phyloP scores from a whole-genome alignment of 2,888 invertebrate species.

The Zaprionus lineosus region DNA sequence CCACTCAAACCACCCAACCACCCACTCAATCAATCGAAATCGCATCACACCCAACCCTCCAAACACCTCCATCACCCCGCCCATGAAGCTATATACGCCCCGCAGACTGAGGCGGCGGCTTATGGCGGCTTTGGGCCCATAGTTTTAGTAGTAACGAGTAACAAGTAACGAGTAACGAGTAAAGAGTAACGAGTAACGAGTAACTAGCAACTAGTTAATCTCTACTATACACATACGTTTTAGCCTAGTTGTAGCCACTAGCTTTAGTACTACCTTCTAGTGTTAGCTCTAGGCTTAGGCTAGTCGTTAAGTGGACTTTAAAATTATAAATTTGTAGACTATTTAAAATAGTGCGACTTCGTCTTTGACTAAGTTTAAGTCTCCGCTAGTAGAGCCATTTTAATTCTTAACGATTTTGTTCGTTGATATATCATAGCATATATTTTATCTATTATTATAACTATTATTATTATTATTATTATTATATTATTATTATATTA shows the following conservation, averaged over 20 bases:
- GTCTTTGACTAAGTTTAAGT: conserved; percentile 50
- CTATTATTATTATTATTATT: neutral
- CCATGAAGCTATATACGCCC: no score
- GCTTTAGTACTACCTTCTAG: conserved; percentile 44
- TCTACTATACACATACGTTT: conserved; percentile 26
- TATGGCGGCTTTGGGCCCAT: no score
- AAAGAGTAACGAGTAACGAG: no score
- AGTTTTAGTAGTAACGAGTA: no score
- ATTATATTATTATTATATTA: conserved; percentile 17
- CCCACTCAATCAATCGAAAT: no score
- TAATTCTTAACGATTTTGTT: no score
- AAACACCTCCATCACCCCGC: no score
- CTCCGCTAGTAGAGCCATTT: conserved; percentile 32
- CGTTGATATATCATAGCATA: no score
- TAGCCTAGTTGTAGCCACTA: conserved; percentile 49
- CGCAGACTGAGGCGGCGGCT: no score
- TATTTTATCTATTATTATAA: conserved; percentile 1
- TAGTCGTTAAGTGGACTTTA: conserved; percentile 75
- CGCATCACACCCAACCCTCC: conserved; percentile 1
- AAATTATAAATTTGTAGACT: conserved; percentile 74
- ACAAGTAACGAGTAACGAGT: no score
- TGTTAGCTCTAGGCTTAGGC: conserved; percentile 50
- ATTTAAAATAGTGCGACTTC: conserved; percentile 67
- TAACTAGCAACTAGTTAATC: no score
- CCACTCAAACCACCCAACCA: neutral